phyloP scores from a whole-genome alignment of 2,113 vertebrate genomes.

The Chaetops frenatus region DNA sequence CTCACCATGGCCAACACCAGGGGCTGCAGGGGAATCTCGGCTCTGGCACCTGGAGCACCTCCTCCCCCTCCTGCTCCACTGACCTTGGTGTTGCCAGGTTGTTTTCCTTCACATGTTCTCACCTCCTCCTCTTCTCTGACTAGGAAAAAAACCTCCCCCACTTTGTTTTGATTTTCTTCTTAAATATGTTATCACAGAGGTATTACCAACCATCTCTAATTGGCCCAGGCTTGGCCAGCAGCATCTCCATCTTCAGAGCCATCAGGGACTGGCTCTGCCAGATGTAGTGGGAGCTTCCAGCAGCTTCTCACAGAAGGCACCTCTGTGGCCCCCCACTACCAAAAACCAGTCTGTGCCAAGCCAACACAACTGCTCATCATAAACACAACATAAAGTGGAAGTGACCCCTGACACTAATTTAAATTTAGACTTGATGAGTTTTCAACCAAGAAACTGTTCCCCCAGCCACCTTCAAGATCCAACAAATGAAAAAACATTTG shows the following conservation, averaged over 20 bases:
- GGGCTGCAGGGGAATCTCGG: too few species aligned
- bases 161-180: not conserved
- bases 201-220: not conserved
- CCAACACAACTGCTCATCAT: not conserved
- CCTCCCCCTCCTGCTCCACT: too few species aligned
- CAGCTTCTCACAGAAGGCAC: not conserved
- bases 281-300: not conserved
- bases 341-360: not conserved
- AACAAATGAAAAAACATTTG: conserved; percentile 67
- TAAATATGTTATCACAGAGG: not conserved
- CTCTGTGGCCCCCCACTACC: not conserved
- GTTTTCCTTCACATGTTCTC: too few species aligned
- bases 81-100: too few species aligned
- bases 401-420: conserved; percentile 28
- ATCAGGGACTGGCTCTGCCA: not conserved
- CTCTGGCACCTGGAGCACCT: too few species aligned
- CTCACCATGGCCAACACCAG: too few species aligned
- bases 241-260: not conserved
- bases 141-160: too few species aligned
- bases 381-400: conserved; percentile 50
- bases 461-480: not conserved
- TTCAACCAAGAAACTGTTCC: conserved; percentile 23
- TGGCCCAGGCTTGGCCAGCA: not conserved
- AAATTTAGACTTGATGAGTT: conserved; percentile 32
- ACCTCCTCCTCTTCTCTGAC: too few species aligned